Percentiles rank a stretch among this genome's conserved stretches.
Evolutionary conservation across 2,113 vertebrate species (phyloP).

Genomic region (Xiphophorus hellerii): DNA sequence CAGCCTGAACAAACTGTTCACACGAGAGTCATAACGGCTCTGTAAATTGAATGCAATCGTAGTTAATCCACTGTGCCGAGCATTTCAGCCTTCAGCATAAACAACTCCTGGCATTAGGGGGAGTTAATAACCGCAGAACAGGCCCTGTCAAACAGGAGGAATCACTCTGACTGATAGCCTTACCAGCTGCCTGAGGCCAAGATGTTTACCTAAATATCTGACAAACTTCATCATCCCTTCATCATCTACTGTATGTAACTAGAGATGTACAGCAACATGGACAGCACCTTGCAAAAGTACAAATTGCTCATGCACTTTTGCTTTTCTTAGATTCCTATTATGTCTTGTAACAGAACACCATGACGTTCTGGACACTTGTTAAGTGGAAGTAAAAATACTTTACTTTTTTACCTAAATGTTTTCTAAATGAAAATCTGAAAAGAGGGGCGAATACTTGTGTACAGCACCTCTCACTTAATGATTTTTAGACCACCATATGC

Average conservation of each 20-base stretch:
- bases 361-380: background rate
- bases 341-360: background rate
- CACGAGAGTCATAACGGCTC: conserved; percentile 45
- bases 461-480: background rate
- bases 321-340: no score
- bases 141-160: conserved; percentile 40
- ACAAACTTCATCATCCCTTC: conserved; percentile 36
- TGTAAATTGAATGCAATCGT: conserved; percentile 61
- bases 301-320: no score
- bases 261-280: conserved; percentile 10
- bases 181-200: conserved; percentile 41
- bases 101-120: conserved; percentile 59
- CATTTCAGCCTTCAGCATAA: conserved; percentile 50
- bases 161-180: conserved; percentile 55
- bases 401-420: background rate
- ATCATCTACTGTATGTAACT: conserved; percentile 13
- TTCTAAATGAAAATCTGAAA: background rate
- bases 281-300: no score
- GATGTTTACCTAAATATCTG: conserved; percentile 26
- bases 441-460: background rate
- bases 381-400: background rate
- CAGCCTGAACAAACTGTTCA: conserved; percentile 43
- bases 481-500: no score
- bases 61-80: conserved; percentile 38
- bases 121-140: conserved; percentile 42